Base-by-base conservation (phyloP, 2,113 vertebrate genomes). In the Microtus oregoni region DNA sequence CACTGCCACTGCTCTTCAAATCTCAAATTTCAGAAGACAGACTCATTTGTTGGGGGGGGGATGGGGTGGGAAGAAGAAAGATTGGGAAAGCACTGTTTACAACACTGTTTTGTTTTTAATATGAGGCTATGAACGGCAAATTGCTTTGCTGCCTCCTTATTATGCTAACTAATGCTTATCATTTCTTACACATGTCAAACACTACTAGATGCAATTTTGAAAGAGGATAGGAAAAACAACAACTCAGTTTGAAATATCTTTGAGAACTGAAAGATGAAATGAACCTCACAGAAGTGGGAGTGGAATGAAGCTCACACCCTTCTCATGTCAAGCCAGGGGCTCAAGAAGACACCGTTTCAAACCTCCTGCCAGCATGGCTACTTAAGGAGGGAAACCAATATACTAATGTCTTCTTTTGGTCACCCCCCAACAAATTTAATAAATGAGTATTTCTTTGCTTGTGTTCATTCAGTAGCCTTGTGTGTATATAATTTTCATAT, bases 251-350 rank as follows among this genome's bases (percentile, higher is more conserved):
- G 89, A 96, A 95, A 95, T 90, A 91, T 65, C 83, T 95, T 88
- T 94, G 75, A 96, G 86, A 88, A 90, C 86, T 96, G 72, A 92
- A 96, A 94, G 95, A 85, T 97, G 91, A 96, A 91, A 91, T 85
- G 89, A 92, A 67, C 89, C n/a, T 89, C 94, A 93, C 78, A 90
- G 92, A 92, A 89, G 32, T 7, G 73, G 55, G 76, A 89, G 93
- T 79, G 52, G 76, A 92, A 47, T 41, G 35, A 82, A 92, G 73
- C 61, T 91, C 82, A 95, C 47, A 72, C 6, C 38, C 38, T 89
- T 89, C 93, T 96, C 73, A 85, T 93, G 94, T 97, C 81, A 97
- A 95, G 90, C 47, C 83, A 50, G 61, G 65, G 30, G 70, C 32
- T 97, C 83, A 91, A 52, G 47, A 94, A 93, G 85, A 92, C 47